Evolutionary conservation across 2,113 vertebrate species (phyloP), one percentile per base, ranked within the genome.

Genomic region (Nesogale talazaci): DNA sequence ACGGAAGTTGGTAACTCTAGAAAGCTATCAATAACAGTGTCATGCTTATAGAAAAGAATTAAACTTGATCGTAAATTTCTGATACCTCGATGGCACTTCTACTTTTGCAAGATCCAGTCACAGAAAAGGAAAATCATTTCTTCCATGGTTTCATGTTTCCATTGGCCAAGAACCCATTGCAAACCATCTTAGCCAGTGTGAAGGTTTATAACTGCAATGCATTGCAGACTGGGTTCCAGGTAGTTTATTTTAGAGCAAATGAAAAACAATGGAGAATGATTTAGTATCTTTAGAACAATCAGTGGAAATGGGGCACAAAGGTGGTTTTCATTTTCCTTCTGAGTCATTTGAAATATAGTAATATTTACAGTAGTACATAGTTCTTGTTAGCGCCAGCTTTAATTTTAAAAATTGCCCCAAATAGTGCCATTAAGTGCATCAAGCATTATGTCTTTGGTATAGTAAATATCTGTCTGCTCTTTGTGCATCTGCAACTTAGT

Each of bases 1-100:
- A 52, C 46, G 9, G 4, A 52, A 52, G 91, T 94, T 70, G 34
- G 10, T 52, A 52, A 5, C 46, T 12, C 46, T 52, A 12, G 93
- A 85, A 94, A 94, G 85, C 69, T 92, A 70, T 95, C 77, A 94
- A 63, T 75, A 95, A 86, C 91, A 89, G 83, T 96, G 96, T 85
- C 91, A 96, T 96, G 96, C 97, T 46, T 94, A 93, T 97, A 97
- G 97, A 98, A 98, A 98, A 98, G 97, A 98, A 95, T 79, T 72
- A 85, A 92, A 93, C 92, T 94, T 95, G 83, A 95, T 95, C 42
- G 0, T 16, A 86, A 96, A 57, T 69, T 86, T 89, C 94, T 86
- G 76, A 72, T 80, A 59, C 40, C 86, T 95, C 95, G 57, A 90
- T 79, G 88, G 77, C 86, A 83, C 70, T 90, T 86, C 81, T 95